Evolutionary conservation across 2,888 invertebrate genomes (phyloP).

Genomic region (Drosophila anomelani): DNA sequence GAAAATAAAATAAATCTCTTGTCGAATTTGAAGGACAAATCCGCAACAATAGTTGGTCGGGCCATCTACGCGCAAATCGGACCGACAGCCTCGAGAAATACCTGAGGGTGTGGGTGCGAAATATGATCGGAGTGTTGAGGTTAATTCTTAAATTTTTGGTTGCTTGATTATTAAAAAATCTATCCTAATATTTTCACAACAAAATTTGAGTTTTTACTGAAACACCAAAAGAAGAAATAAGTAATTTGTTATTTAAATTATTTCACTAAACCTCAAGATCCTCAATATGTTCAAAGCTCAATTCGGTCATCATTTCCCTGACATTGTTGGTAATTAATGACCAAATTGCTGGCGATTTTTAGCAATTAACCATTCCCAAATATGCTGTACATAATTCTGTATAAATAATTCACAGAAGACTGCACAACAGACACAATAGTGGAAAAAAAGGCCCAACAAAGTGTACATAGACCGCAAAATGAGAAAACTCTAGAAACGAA

Average conservation of each 20-base stretch:
- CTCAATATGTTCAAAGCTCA: background rate
- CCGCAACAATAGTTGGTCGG: conserved; percentile 57
- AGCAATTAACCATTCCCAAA: conserved; percentile 62
- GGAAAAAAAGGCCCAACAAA: conserved; percentile 42
- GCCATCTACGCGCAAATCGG: conserved; percentile 37
- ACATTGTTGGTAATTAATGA: conserved; percentile 41
- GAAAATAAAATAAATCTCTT: conserved; percentile 53
- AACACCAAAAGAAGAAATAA: background rate
- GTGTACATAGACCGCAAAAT: conserved; percentile 32
- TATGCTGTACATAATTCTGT: conserved; percentile 50
- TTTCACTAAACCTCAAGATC: background rate
- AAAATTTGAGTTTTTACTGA: background rate
- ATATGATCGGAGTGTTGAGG: conserved; percentile 48
- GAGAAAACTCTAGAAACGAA: conserved; percentile 43
- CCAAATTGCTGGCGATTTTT: conserved; percentile 50
- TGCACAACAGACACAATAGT: conserved; percentile 57
- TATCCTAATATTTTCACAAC: background rate
- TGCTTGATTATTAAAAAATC: background rate
- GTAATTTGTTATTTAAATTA: background rate
- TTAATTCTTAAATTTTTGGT: background rate
- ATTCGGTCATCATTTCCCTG: conserved; percentile 1
- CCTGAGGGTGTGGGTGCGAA: conserved; percentile 63
- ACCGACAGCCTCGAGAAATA: conserved; percentile 50
- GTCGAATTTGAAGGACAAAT: conserved; percentile 74
- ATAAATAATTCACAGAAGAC: conserved; percentile 62